These are phyloP conservation scores for Rhinophrynus dorsalis DNA, from an alignment of 2,797 vertebrate species.

Conservation along the genomic window DNA sequence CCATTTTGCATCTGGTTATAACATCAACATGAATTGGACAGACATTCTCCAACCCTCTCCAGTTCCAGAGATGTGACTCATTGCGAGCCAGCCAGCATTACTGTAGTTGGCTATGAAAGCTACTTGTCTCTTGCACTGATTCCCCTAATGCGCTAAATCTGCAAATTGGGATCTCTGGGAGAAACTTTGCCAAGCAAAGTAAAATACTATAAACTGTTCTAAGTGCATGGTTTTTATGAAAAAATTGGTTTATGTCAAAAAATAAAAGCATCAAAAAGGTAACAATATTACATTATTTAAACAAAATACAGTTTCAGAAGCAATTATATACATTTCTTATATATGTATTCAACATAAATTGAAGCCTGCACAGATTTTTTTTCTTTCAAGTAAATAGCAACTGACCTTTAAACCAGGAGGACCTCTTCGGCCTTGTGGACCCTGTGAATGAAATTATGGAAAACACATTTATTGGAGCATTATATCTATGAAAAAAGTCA, in stretches of 20 bases:
- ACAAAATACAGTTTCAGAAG: neutral
- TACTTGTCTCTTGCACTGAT: constrained; percentile 3
- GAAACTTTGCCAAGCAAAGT: constrained; percentile 7
- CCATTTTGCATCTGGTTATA: neutral
- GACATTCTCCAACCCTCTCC: constrained; percentile 3
- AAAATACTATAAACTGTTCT: constrained; percentile 13
- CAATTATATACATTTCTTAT: no score
- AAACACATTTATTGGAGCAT: neutral
- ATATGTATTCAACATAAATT: no score
- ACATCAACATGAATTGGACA: constrained; percentile 8
- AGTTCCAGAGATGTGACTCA: neutral
- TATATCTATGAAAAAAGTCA: neutral
- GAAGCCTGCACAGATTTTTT: neutral
- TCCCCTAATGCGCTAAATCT: neutral
- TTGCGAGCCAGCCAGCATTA: neutral
- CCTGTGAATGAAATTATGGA: constrained; percentile 62
- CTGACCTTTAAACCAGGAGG: constrained; percentile 71
- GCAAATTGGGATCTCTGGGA: neutral
- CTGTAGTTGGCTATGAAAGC: constrained; percentile 8
- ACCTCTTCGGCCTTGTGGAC: constrained; percentile 73
- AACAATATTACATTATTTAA: neutral
- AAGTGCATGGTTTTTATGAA: constrained; percentile 1
- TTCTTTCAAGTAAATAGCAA: neutral
- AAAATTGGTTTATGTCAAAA: neutral
- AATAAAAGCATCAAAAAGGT: neutral